phyloP scores from a whole-genome alignment of 1,140 invertebrate species.

The Ceratina australensis region DNA sequence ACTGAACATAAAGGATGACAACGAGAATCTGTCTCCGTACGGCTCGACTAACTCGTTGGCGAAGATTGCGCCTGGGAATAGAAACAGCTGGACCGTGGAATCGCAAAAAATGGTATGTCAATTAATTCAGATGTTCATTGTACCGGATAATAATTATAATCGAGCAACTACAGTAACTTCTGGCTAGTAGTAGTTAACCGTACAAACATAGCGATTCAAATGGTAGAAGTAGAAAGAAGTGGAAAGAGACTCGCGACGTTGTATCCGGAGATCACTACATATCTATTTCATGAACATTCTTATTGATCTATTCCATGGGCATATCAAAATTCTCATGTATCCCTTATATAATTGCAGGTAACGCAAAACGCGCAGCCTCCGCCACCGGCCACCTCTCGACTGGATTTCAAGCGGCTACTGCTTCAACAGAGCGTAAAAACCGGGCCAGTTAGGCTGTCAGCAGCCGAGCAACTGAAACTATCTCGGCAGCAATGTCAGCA shows the following conservation, averaged over 20 bases:
- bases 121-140: not conserved
- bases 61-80: conserved; percentile 66
- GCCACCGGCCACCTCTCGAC: conserved; percentile 83
- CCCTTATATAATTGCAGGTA: conserved; percentile 54
- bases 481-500: conserved; percentile 81
- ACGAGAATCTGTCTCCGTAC: conserved; percentile 80
- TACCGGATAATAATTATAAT: not conserved
- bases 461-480: conserved; percentile 90
- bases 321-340: not conserved
- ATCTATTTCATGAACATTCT: no score
- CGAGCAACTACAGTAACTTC: no score
- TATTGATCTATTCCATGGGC: no score
- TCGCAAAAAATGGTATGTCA: conserved; percentile 70
- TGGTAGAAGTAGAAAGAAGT: no score
- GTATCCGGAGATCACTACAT: no score
- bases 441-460: conserved; percentile 85
- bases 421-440: conserved; percentile 85
- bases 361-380: conserved; percentile 67
- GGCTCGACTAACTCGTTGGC: conserved; percentile 72
- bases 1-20: conserved; percentile 84
- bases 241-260: no score
- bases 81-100: conserved; percentile 77
- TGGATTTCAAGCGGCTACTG: conserved; percentile 91
- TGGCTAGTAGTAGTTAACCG: no score
- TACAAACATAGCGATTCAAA: no score